phyloP scores from a whole-genome alignment of 2,797 vertebrate species.

The Cryptoprocta ferox region DNA sequence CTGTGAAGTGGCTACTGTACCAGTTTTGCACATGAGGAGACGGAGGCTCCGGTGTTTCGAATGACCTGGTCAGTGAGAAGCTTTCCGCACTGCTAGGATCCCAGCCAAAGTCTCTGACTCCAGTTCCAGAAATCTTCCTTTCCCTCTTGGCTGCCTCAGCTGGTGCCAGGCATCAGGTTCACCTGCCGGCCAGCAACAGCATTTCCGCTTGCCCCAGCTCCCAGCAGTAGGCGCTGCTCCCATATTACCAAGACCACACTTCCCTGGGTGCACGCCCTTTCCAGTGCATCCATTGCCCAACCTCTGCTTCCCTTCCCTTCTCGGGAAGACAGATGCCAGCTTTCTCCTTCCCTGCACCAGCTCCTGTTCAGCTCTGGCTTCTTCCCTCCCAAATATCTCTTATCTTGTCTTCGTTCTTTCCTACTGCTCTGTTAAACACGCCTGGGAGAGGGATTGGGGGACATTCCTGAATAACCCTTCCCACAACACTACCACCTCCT shows the following conservation, averaged over 20 bases:
- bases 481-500: neutral
- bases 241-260: neutral
- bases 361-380: neutral
- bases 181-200: neutral
- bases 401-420: neutral
- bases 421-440: neutral
- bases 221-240: neutral
- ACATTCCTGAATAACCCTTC: neutral
- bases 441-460: neutral
- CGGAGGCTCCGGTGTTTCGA: neutral
- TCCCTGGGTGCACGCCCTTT: neutral
- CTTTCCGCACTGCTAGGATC: neutral
- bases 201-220: too few species aligned
- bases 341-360: neutral
- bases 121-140: neutral
- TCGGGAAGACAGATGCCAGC: neutral
- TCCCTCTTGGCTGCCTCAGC: neutral
- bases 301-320: neutral
- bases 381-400: neutral
- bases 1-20: neutral
- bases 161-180: neutral
- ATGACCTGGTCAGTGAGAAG: neutral
- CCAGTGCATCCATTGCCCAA: neutral
- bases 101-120: neutral
- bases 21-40: neutral